Percentiles rank a stretch among this genome's conserved stretches.
These are phyloP conservation scores for Geococcyx californianus DNA, from an alignment of 2,113 vertebrate species.

Conservation along the genomic window DNA sequence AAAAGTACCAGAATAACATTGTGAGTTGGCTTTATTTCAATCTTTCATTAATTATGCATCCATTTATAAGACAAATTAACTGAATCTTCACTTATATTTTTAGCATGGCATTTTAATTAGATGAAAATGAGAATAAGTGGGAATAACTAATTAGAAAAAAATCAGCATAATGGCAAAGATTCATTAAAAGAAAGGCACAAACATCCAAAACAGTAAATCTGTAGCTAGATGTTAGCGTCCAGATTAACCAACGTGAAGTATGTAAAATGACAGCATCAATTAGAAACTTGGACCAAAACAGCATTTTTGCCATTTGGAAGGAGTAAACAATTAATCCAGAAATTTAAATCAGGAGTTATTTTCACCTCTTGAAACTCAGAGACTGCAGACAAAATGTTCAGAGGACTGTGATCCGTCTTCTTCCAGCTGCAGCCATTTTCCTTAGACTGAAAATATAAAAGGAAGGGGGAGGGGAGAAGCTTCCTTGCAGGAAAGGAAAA, in stretches of 20 bases:
- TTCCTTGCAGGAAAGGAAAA: neutral
- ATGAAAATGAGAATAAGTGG: slow-evolving; percentile 32
- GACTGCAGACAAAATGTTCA: neutral
- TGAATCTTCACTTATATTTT: slow-evolving; percentile 30
- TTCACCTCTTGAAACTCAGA: neutral
- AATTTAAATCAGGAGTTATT: neutral
- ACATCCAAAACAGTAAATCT: neutral
- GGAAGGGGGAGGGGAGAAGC: neutral
- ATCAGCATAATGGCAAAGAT: neutral
- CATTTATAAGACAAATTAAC: slow-evolving; percentile 8
- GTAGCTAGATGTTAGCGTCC: neutral
- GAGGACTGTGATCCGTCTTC: neutral
- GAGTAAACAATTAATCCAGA: neutral
- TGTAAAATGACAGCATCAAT: neutral
- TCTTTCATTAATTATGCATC: slow-evolving; percentile 21
- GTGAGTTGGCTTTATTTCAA: neutral
- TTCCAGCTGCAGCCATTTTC: slow-evolving; percentile 40
- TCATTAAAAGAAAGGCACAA: neutral
- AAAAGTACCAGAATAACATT: neutral
- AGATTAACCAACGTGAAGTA: neutral
- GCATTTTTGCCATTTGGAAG: neutral
- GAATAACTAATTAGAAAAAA: slow-evolving; percentile 32
- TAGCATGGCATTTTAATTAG: slow-evolving; percentile 23
- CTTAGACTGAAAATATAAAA: neutral
- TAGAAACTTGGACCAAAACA: neutral